Evolutionary conservation across 2,797 vertebrate genomes (phyloP).

Genomic region (Gambelia wislizenii): DNA sequence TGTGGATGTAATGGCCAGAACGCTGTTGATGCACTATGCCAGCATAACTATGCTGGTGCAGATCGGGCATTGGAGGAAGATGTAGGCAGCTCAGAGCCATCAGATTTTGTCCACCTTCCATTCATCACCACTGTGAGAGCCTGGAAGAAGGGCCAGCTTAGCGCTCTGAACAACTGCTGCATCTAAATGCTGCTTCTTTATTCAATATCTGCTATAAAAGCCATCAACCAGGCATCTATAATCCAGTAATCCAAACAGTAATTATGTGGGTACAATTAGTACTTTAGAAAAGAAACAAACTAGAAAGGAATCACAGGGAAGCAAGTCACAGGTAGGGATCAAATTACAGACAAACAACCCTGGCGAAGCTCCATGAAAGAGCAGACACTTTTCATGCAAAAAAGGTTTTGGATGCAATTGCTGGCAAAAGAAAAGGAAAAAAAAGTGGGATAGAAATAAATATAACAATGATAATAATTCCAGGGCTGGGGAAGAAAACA

Average conservation of each 20-base stretch:
- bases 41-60: too few species aligned
- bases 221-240: not conserved
- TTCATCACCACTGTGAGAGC: too few species aligned
- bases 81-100: too few species aligned
- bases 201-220: constrained; percentile 23
- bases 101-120: too few species aligned
- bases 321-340: too few species aligned
- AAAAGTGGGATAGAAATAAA: too few species aligned
- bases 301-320: constrained; percentile 12
- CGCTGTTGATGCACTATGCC: too few species aligned
- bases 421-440: not conserved
- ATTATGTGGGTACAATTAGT: not conserved
- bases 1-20: not conserved
- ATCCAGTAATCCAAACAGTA: not conserved
- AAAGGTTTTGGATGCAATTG: not conserved
- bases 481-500: too few species aligned
- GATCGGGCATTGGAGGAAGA: too few species aligned
- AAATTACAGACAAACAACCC: not conserved
- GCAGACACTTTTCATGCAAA: not conserved
- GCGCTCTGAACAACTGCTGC: constrained; percentile 13
- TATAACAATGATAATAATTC: too few species aligned
- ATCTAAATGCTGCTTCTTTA: constrained; percentile 35
- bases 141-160: too few species aligned
- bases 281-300: constrained; percentile 26
- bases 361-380: not conserved